Base-by-base conservation (phyloP, 2,797 vertebrate species). In the Lagodon rhomboides region DNA sequence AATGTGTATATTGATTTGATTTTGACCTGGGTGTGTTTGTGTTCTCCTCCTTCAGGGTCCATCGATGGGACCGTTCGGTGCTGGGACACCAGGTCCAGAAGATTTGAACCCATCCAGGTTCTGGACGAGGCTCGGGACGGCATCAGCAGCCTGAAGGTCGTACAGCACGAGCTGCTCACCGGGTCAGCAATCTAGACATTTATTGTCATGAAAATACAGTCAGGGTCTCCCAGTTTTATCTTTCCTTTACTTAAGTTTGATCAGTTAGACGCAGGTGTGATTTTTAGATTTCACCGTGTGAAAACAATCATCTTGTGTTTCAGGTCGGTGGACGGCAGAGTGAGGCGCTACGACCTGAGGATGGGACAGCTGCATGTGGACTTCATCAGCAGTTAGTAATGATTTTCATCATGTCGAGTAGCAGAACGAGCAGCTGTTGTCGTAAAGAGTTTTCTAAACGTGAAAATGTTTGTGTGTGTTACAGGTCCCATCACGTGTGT, bases 71-170 rank as follows among this genome's bases (percentile, higher is more conserved):
- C 96, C 0, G 89, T 98, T n/a, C 94, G 97, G 0, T 98, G 98
- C 90, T 99, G 98, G 97, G 98, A 98, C 86, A 96, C 96, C 23
- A 95, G 97, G 22, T 98, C 98, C 2, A 95, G 96, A 51, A 94
- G 87, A 83, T 94, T 93, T 0, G 96, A 97, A 67, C 95, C 98
- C 0, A 92, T 99, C 54, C 98, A 99, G 91, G 90, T 95, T 9
- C 81, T 99, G 55, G 96, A 97, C 0, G 98, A 99, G 72, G 96
- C 98, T 58, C 94, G 90, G 16, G 98, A 99, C 7, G 88, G 98
- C 0, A n/a, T 99, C 77, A 98, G 97, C 93, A 98, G 97, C n/a
- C 68, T 99, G 72, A 97, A 97, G 63, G 95, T 99, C 85, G 95
- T 92, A 0, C 92, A 96, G 51, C 95, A 98, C 0, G 97, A 99